phyloP scores from a whole-genome alignment of 2,888 invertebrate genomes.

The Epistrophe eligans region DNA sequence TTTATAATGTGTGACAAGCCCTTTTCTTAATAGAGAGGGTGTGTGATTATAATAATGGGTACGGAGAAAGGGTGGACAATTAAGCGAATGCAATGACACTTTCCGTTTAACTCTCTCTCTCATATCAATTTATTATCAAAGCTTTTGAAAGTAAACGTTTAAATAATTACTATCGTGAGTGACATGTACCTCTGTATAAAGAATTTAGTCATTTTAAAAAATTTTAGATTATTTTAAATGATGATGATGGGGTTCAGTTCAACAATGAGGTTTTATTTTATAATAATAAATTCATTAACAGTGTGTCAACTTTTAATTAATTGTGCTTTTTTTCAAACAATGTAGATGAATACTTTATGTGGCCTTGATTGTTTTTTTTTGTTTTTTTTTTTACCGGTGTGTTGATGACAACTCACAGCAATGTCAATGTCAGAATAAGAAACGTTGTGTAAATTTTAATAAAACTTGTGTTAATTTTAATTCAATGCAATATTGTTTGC shows the following conservation, averaged over 20 bases:
- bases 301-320: constrained; percentile 18
- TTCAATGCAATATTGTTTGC: background rate
- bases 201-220: background rate
- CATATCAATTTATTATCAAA: constrained; percentile 51
- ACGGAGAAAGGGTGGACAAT: background rate
- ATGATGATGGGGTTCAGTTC: constrained; percentile 13
- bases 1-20: constrained; percentile 17
- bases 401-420: background rate
- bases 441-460: constrained; percentile 10
- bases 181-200: too few relatives aligned
- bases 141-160: constrained; percentile 15
- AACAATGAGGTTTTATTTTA: constrained; percentile 14
- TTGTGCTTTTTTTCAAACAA: constrained; percentile 2
- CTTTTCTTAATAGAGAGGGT: constrained; percentile 24
- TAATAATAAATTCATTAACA: constrained; percentile 9
- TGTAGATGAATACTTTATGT: constrained; percentile 16
- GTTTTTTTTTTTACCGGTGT: too few relatives aligned
- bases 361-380: constrained; percentile 12
- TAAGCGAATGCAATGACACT: constrained; percentile 37
- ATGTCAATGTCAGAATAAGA: constrained; percentile 25
- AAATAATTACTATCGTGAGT: background rate
- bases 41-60: background rate
- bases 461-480: background rate
- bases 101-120: constrained; percentile 43
- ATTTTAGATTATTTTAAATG: constrained; percentile 26